Conservation (phyloP, 1,140 invertebrate species). For the Ylistrum balloti region DNA sequence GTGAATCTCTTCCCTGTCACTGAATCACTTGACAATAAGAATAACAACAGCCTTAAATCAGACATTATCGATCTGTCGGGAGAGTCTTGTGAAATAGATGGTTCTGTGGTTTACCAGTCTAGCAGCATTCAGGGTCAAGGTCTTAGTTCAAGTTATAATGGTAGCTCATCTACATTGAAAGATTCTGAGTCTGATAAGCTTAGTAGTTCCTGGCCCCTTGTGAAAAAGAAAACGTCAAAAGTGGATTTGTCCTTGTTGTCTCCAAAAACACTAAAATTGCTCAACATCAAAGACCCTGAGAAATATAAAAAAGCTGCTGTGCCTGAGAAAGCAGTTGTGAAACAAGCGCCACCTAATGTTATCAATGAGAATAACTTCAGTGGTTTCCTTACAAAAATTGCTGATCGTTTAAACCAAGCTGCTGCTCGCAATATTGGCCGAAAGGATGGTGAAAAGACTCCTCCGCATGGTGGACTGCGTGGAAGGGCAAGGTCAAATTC, state of each 20-base stretch:
- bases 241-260: slow-evolving; percentile 70
- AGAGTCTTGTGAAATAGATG: slow-evolving; percentile 2
- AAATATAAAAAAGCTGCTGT: slow-evolving; percentile 52
- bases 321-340: neutral
- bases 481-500: slow-evolving; percentile 49
- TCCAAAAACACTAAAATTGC: slow-evolving; percentile 74
- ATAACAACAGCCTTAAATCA: neutral
- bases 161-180: neutral
- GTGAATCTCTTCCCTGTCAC: slow-evolving; percentile 55
- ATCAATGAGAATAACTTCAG: slow-evolving; percentile 65
- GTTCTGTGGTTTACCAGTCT: neutral
- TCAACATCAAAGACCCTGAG: slow-evolving; percentile 72
- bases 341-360: neutral
- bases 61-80: slow-evolving; percentile 47
- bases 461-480: neutral
- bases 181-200: slow-evolving; percentile 46
- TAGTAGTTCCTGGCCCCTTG: slow-evolving; percentile 60
- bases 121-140: neutral
- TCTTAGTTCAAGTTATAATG: slow-evolving; percentile 49
- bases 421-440: slow-evolving; percentile 68
- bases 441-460: slow-evolving; percentile 49
- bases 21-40: neutral
- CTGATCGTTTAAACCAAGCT: slow-evolving; percentile 76
- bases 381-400: slow-evolving; percentile 73
- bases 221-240: slow-evolving; percentile 46